Evolutionary conservation across 1,140 invertebrate genomes (phyloP), one percentile per base, ranked within the genome.

Genomic region (Metaphire vulgaris): DNA sequence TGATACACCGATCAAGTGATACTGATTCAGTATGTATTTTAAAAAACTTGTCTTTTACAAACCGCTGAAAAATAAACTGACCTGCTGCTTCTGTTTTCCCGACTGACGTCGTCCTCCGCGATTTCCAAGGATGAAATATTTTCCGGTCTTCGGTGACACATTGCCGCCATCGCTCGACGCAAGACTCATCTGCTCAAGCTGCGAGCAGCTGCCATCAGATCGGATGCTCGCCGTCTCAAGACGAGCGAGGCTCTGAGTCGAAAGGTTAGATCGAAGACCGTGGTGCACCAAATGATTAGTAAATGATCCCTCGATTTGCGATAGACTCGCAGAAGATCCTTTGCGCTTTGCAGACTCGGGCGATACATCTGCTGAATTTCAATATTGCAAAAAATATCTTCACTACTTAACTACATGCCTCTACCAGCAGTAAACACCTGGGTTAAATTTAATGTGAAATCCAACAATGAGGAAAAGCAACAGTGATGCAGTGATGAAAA

Each of bases 281-380:
- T 71, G 69, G 72, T 74, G 72, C 33, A 30, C 12, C 33, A 56
- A 6, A n/a, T n/a, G n/a, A n/a, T n/a, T n/a, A n/a, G n/a, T n/a
- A n/a, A n/a, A n/a, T 6, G n/a, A 69, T 65, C 33, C 29, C 41
- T 84, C 83, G 28, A 84, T 79, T 66, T 82, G 81, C 21, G 84
- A 83, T 30, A 85, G 77, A 75, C 84, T 85, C 21, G 82, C 83
- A 16, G 83, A 81, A 0, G 83, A 84, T n/a, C 83, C 83, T 67
- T 82, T 80, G 30, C 74, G 69, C 30, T 33, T 71, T 31, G 26
- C 30, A 2, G 69, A 30, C 21, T 71, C 30, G 1, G 33, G 33
- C 21, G 30, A 32, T 6, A 32, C 69, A 26, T 71, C 33, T 21
- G 33, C 69, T 71, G 69, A 68, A 66, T 66, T 21, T n/a, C n/a